A percentile compares a stretch with the other conserved stretches of the same genome.
phyloP scores from a whole-genome alignment of 1,140 invertebrate species.

The Lepidurus packardi region DNA sequence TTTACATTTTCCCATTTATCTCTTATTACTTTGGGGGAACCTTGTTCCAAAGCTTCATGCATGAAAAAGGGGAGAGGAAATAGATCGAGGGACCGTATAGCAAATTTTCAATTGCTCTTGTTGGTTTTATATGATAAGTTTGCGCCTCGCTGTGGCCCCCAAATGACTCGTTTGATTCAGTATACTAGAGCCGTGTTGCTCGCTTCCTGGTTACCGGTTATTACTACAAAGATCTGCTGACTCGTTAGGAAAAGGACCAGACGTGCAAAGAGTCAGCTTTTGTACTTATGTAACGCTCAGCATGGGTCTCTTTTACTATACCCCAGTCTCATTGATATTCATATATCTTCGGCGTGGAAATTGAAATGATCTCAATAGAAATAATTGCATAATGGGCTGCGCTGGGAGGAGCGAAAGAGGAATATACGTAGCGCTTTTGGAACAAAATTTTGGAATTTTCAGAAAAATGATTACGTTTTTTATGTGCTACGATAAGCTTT shows the following conservation, averaged over 20 bases:
- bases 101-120: conserved; percentile 2
- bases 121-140: conserved; percentile 22
- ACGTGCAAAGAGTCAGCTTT: background rate
- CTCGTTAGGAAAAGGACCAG: background rate
- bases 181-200: background rate
- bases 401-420: too few species aligned
- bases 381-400: background rate
- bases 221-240: background rate
- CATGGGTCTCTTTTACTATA: background rate
- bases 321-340: background rate
- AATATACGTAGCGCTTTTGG: too few species aligned
- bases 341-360: conserved; percentile 7
- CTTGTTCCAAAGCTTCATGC: background rate
- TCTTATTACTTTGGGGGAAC: conserved; percentile 4
- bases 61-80: conserved; percentile 15
- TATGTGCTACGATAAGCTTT: too few species aligned
- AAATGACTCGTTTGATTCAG: conserved; percentile 5
- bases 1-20: conserved; percentile 12
- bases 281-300: conserved; percentile 10
- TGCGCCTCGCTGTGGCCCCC: conserved; percentile 16
- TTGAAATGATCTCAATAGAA: conserved; percentile 12
- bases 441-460: too few species aligned
- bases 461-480: too few species aligned
- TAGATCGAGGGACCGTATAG: background rate
- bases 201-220: background rate